Percentiles rank a stretch among this genome's conserved stretches.
Conservation (phyloP, 1,140 invertebrate species). For the Pseudoatta argentina region DNA sequence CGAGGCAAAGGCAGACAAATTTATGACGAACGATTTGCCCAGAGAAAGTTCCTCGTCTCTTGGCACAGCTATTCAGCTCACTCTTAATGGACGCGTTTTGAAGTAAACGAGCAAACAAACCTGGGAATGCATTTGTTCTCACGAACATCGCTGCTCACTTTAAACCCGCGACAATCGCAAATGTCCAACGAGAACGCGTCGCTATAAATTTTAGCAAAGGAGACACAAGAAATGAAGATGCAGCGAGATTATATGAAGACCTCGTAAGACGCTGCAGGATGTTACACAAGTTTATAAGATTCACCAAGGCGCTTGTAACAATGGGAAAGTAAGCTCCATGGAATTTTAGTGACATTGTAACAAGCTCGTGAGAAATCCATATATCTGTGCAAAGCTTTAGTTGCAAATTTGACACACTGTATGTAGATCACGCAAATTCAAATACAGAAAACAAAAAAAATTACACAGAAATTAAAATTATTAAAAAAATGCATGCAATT, state of each 20-base stretch:
- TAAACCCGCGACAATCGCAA: slow-evolving; percentile 50
- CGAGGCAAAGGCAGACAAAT: slow-evolving; percentile 75
- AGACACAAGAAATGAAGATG: slow-evolving; percentile 52
- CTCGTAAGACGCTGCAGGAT: slow-evolving; percentile 33
- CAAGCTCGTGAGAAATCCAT: slow-evolving; percentile 19
- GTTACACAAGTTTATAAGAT: slow-evolving; percentile 46
- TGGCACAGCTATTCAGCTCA: slow-evolving; percentile 54
- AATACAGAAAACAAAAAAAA: background rate
- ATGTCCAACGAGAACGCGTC: slow-evolving; percentile 30
- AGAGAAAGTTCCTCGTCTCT: slow-evolving; percentile 75
- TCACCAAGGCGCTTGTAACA: slow-evolving; percentile 23
- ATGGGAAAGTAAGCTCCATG: slow-evolving; percentile 25
- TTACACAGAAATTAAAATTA: background rate
- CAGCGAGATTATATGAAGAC: slow-evolving; percentile 31
- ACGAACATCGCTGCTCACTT: slow-evolving; percentile 64
- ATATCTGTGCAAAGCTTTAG: slow-evolving; percentile 15
- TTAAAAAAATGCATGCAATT: background rate
- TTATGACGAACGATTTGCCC: slow-evolving; percentile 83
- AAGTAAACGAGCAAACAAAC: slow-evolving; percentile 82
- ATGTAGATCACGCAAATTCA: background rate
- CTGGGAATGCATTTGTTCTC: slow-evolving; percentile 68
- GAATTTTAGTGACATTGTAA: slow-evolving; percentile 40
- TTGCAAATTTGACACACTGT: background rate
- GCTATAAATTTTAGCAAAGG: slow-evolving; percentile 44
- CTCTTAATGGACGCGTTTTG: slow-evolving; percentile 79